Evolutionary conservation across 2,113 vertebrate species (phyloP).

Genomic region (Okapia johnstoni): DNA sequence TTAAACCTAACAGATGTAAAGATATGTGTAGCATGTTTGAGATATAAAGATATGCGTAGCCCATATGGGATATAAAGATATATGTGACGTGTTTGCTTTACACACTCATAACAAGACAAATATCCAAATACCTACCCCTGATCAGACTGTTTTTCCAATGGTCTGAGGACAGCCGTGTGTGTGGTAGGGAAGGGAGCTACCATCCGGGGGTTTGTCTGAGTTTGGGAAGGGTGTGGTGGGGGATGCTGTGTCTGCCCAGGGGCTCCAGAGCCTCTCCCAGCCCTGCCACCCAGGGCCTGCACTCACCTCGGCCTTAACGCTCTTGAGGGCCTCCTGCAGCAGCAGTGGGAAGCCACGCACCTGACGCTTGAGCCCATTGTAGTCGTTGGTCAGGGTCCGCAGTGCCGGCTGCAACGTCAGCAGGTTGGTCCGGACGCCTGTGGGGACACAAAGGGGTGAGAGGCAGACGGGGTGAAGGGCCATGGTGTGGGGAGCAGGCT

Average conservation of each 20-base stretch:
- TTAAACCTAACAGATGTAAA: background rate
- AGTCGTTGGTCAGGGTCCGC: conserved; percentile 93
- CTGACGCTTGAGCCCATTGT: conserved; percentile 94
- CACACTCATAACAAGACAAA: background rate
- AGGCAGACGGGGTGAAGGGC: fast-evolving
- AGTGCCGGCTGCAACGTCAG: conserved; percentile 93
- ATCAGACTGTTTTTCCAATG: background rate
- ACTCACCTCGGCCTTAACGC: conserved; percentile 85
- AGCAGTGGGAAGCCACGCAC: conserved; percentile 94
- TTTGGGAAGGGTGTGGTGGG: background rate
- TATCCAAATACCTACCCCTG: background rate
- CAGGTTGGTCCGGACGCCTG: conserved; percentile 94
- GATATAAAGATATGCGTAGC: background rate
- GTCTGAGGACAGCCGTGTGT: background rate
- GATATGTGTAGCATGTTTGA: background rate
- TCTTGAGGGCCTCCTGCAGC: conserved; percentile 89
- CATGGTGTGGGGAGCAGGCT: fast-evolving
- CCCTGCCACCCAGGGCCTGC: fast-evolving
- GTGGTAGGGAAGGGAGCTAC: fast-evolving
- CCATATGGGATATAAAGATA: background rate
- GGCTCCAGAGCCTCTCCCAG: background rate
- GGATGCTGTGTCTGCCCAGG: background rate
- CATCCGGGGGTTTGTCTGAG: background rate
- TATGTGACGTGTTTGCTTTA: background rate
- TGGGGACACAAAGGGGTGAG: background rate